Base-by-base conservation (phyloP, 2,797 vertebrate genomes). In the Urocyon cinereoargenteus region DNA sequence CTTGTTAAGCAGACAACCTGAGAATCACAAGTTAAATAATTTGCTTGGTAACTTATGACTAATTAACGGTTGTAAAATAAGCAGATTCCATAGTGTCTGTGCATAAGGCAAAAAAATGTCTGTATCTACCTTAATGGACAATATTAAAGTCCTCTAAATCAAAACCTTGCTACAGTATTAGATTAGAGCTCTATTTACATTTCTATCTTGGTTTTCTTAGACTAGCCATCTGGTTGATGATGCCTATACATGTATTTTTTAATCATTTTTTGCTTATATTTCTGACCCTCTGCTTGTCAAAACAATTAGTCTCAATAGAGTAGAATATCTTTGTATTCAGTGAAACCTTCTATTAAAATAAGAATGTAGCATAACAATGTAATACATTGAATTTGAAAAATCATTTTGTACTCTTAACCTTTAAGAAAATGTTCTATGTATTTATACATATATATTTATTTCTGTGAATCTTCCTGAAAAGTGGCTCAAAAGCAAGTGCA, bases 1-100 rank as follows among this genome's bases (percentile, higher is more conserved):
- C 9, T 91, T 57, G 79, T 92, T 68, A 96, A 86, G 79, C 5
- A 96, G 78, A 84, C 6, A 64, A 66, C 57, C 19, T 78, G 59
- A 92, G 45, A 68, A 24, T 78, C 75, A 86, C 4, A 91, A 18
- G 53, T 81, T 85, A 85, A 91, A 88, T 26, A 84, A 40, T 86
- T 94, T 72, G 3, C 16, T 73, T 7, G 68, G 59, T 77, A 26
- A 34, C 31, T 70, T 68, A 53, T 4, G 24, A 81, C 13, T 75
- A 84, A 40, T 64, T 73, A 77, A 61, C 64, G 18, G 1, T n/a
- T 21, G 57, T 31, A 90, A 87, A 93, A 40, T 94, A 91, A 51
- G 13, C 34, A 84, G n/a, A n/a, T 79, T 90, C 34, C 3, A 3
- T 61, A 19, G 51, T 51, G 40, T 31, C 45, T 72, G 22, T 79